Evolutionary conservation across 2,888 invertebrate genomes (phyloP), one percentile per base, ranked within the genome.

Genomic region (Lasioglossum calceatum): DNA sequence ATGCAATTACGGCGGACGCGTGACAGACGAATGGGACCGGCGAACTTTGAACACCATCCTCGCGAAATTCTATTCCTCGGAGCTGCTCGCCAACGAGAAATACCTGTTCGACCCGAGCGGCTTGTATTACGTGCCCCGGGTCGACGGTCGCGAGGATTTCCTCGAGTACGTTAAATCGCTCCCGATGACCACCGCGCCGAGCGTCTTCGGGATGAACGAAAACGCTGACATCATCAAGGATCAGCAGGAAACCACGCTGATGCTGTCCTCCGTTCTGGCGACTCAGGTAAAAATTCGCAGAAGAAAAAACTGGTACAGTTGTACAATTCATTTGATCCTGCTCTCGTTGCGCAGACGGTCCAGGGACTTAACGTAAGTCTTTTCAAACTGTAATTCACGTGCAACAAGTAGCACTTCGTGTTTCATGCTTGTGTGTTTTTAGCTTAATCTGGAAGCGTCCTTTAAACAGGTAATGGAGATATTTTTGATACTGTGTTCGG

Each of bases 1-100:
- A 95, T 99, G 99, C 94, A 99, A 99, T 96, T 99, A 99, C 95
- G 99, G 99, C 16, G 99, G 99, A 0, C 97, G 99, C 71, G 99
- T 99, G 23, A 99, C 99, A 0, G 99, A 99, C 95, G 98, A 99
- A 95, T 98, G 98, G 98, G 99, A 99, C 96, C 96, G 99, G n/a
- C 96, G 99, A 79, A 97, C 97, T 67, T 96, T 99, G 82, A 97
- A 97, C 93, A 98, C 98, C 3, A 97, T 99, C 88, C 96, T 99
- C 78, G 96, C 95, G 87, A 97, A 97, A 93, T 99, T 98, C 95
- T 99, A 98, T 95, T 97, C 97, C 92, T 96, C 96, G 0, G 96
- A 96, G 32, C 96, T 98, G 12, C 96, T 98, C 7, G 96, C 96
- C 77, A 95, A 96, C 70, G 96, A 96, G 72, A 81, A 88, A 79